Evolutionary conservation across 2,888 invertebrate species (phyloP).

Genomic region (Eudasyphora cyanicolor): DNA sequence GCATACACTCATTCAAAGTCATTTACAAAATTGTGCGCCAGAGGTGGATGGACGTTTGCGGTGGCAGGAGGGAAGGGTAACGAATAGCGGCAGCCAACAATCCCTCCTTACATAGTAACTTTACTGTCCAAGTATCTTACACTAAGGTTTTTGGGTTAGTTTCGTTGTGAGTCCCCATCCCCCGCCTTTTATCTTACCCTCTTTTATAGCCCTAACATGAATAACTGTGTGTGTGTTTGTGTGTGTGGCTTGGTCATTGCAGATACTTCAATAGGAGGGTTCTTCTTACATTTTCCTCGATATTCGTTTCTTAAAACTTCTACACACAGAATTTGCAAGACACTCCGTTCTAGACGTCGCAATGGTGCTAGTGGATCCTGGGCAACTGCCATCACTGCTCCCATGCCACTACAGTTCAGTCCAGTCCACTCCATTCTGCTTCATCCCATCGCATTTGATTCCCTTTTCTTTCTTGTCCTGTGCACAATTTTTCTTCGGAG

Average conservation of each 20-base stretch:
- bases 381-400: conserved; percentile 37
- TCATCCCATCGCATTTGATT: not conserved
- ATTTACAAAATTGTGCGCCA: conserved; percentile 52
- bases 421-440: not conserved
- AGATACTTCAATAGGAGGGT: conserved; percentile 46
- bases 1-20: conserved; percentile 47
- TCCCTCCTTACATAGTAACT: conserved; percentile 17
- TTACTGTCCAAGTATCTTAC: conserved; percentile 8
- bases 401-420: not conserved
- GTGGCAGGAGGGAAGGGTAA: conserved; percentile 29
- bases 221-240: not conserved
- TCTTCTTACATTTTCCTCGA: conserved; percentile 25
- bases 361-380: conserved; percentile 9
- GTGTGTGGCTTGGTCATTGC: conserved; percentile 52
- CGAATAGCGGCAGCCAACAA: conserved; percentile 63
- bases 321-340: conserved; percentile 25
- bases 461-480: not conserved
- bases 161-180: conserved; percentile 10
- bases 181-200: conserved; percentile 48
- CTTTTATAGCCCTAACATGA: too few relatives aligned
- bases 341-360: not conserved
- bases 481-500: conserved; percentile 4
- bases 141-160: conserved; percentile 30
- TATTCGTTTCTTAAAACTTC: conserved; percentile 34
- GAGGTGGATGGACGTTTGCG: not conserved